Evolutionary conservation across 2,797 vertebrate genomes (phyloP), one percentile per base, ranked within the genome.

Genomic region (Ibycter americanus): DNA sequence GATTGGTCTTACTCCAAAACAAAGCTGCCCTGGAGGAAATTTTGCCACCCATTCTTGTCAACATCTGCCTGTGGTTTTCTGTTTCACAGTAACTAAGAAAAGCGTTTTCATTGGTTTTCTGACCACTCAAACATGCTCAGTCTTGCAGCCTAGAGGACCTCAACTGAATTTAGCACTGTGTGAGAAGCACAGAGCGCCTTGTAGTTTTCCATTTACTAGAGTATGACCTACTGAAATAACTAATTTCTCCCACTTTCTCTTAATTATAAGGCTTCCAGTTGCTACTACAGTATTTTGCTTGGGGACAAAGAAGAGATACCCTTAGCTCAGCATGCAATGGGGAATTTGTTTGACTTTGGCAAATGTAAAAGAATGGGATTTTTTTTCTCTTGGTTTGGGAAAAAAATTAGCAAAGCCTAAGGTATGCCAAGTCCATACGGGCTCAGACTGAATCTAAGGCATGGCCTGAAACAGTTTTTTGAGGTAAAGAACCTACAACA

Each of bases 241-340:
- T 80, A 0, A 74, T 87, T 85, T 89, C 59, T 73, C 71, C 34
- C 38, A 77, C 34, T 92, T 96, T 52, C 66, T 82, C 31, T 77
- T 97, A 93, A 95, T 94, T 96, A 63, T 80, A 95, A 91, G 63
- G 67, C 44, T 83, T 93, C 65, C 56, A 89, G 49, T 87, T 93
- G 73, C 90, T 96, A 90, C 84, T 70, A 63, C 15, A 52, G 27
- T 36, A 73, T 95, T 95, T 95, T 89, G 71, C 67, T 85, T 3
- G 2, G 36, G 34, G 87, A 87, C 31, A 82, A 58, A 68, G 68
- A 89, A 83, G 23, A 87, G 44, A 90, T 32, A 91, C 68, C 72
- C 94, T 93, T 90, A 83, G 40, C 89, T 93, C 84, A 92, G 90
- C 80, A 76, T 72, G 61, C 84, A 94, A 26, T 52, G 61, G 54